Base-by-base conservation (phyloP, 2,113 vertebrate genomes). In the Ceyx margarethae region DNA sequence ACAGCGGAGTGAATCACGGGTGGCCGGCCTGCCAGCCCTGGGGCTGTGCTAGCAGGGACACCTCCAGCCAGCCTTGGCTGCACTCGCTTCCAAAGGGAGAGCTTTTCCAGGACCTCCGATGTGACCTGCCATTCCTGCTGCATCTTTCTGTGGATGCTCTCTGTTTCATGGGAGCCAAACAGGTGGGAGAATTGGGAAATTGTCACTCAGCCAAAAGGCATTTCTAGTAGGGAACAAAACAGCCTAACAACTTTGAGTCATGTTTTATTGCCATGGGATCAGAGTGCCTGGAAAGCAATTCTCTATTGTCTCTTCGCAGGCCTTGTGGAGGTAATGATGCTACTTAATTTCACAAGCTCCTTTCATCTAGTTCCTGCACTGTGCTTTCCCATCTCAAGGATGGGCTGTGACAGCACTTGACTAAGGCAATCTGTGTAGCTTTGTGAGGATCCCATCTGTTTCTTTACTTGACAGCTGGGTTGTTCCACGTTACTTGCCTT, bases 401-500 rank as follows among this genome's bases (percentile, higher is more conserved):
- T 90, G 76, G 82, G 69, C 77, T 95, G 60, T 94, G 91, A 91
- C 91, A 90, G 90, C 86, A 61, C 82, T 94, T 87, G 53, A 90
- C 89, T 91, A 89, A 92, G 64, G 68, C 85, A 95, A 90, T 92
- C 89, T 94, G 92, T 87, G 86, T 56, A 93, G 92, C 68, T 91
- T 87, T 89, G 85, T 89, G 91, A 92, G 73, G 60, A 87, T 93
- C 81, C 96, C 95, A 95, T 94, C 92, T 96, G 96, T 91, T 96
- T 89, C 92, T 68, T 26, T 85, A 29, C 75, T 87, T 95, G 89
- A 89, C 96, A 94, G 93, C 92, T 95, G 94, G 76, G 50, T 89
- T 87, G 85, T 92, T 93, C 89, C 26, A 19, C n/a, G 75, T 85
- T 94, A 64, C 91, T 95, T 81, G 92, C 85, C 65, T 94, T 66